A percentile compares a stretch with the other conserved stretches of the same genome.
phyloP scores from a whole-genome alignment of 1,140 invertebrate genomes.

The Trinorchestia longiramus region DNA sequence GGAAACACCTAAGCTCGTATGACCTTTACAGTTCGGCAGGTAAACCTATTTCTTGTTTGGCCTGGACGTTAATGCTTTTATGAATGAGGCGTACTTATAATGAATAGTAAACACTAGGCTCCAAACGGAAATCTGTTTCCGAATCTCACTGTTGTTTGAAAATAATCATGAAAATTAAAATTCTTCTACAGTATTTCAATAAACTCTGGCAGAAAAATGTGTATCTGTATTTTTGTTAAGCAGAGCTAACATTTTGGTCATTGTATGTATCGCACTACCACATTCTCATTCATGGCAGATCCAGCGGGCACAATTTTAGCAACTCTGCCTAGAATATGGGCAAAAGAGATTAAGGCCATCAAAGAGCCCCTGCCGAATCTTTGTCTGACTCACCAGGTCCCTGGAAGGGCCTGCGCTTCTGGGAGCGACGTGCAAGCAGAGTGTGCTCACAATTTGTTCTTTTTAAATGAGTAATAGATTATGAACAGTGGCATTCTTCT shows the following conservation, averaged over 20 bases:
- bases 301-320: background rate
- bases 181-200: background rate
- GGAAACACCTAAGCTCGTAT: background rate
- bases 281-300: constrained; percentile 20
- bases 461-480: too few species aligned
- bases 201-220: background rate
- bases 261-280: background rate
- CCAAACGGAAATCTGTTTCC: background rate
- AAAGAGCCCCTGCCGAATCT: background rate
- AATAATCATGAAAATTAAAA: background rate
- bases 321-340: background rate
- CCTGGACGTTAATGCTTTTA: background rate
- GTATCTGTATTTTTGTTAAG: background rate
- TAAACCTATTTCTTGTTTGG: background rate
- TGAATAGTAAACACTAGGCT: background rate
- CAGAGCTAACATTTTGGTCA: background rate
- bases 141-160: background rate
- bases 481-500: too few species aligned
- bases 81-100: background rate
- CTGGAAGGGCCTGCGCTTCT: background rate
- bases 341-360: background rate
- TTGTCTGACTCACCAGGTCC: background rate
- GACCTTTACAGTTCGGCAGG: background rate
- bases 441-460: background rate
- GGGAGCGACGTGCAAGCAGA: background rate